These are phyloP conservation scores for Galerucella pusilla DNA, from an alignment of 2,888 invertebrate genomes.

Conservation along the genomic window DNA sequence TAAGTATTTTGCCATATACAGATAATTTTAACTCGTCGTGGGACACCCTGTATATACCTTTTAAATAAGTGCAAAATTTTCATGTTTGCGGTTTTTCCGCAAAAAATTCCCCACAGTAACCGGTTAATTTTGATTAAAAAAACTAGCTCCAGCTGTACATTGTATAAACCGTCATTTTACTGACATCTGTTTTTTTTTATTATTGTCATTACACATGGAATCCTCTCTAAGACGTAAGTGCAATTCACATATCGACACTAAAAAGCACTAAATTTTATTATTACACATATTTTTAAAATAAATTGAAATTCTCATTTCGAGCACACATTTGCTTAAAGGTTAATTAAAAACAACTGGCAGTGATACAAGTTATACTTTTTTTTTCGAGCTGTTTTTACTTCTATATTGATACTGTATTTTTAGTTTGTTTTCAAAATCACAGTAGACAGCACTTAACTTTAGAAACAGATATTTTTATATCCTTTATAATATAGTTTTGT, in stretches of 20 bases:
- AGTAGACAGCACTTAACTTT: slow-evolving; percentile 14
- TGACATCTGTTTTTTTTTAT: not conserved
- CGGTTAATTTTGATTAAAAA: too few species aligned
- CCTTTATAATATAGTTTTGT: not conserved
- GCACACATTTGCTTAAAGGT: slow-evolving; percentile 23
- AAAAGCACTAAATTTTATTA: slow-evolving; percentile 6
- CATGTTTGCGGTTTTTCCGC: too few species aligned
- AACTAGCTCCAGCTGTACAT: not conserved
- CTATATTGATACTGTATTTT: slow-evolving; percentile 30
- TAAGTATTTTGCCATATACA: too few species aligned
- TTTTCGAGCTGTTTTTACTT: slow-evolving; percentile 25
- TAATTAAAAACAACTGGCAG: slow-evolving; percentile 44
- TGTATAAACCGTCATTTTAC: slow-evolving; percentile 1
- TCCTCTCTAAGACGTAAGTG: slow-evolving; percentile 11
- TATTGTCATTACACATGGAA: slow-evolving; percentile 8
- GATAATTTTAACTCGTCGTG: too few species aligned
- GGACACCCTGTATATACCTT: too few species aligned
- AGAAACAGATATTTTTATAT: not conserved
- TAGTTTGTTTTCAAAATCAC: slow-evolving; percentile 32
- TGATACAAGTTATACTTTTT: slow-evolving; percentile 37
- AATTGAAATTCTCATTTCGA: slow-evolving; percentile 34
- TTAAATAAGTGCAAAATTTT: too few species aligned
- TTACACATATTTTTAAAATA: not conserved
- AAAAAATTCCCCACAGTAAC: too few species aligned
- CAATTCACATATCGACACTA: not conserved